Evolutionary conservation across 2,888 invertebrate species (phyloP), one percentile per base, ranked within the genome.

Genomic region (Vanessa cardui): DNA sequence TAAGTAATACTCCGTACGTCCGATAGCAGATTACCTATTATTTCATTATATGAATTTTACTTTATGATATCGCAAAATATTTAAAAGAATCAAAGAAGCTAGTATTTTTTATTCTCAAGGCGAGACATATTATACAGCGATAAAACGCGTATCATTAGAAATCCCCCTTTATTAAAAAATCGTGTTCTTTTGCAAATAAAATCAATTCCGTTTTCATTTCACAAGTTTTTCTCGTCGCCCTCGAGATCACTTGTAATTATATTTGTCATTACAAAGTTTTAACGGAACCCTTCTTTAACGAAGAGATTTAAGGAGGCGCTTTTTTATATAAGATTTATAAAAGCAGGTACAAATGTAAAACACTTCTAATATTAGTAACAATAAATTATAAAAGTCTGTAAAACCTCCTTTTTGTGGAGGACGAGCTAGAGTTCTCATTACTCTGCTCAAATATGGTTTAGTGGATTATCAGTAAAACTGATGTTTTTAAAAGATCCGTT

Each of bases 161-260:
- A n/a, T 59, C 52, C 60, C 58, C 69, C 76, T 67, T 89, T 89
- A 90, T 90, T 88, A 88, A 92, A 91, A 92, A 92, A 90, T 88
- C 92, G 92, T 92, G 92, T 89, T 86, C 82, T 83, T 83, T 86
- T 81, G 72, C 87, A 90, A 92, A 92, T 91, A 92, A 90, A 91
- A 90, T 91, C 91, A 92, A 92, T 92, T 85, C 82, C 76, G 77
- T 80, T 80, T 81, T 69, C 74, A 56, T 59, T 62, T 58, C 63
- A 59, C 62, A 70, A 72, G 59, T 72, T 73, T 72, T 72, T 72
- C 56, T 62, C 71, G 62, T 54, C 52, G 46, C 54, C 61, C 64
- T 77, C 72, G 75, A 77, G 77, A 80, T 74, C 77, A 74, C 59
- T 73, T 79, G 81, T 88, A 86, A 89, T 89, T 90, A 87, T 87